Percentiles rank a stretch among this genome's conserved stretches.
phyloP scores from a whole-genome alignment of 2,113 vertebrate species.

The Plotosus lineatus region DNA sequence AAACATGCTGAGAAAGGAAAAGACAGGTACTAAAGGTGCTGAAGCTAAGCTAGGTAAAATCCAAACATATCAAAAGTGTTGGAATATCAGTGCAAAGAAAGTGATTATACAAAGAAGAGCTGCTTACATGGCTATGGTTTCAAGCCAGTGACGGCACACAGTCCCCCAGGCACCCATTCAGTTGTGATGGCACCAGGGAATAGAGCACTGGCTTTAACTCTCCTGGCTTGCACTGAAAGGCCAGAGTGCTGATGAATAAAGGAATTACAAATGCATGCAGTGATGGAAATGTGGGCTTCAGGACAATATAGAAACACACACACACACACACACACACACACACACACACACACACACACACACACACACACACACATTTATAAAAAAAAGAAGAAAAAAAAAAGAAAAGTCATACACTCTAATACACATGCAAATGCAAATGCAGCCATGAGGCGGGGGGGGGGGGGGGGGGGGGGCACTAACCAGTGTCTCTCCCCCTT shows the following conservation, averaged over 20 bases:
- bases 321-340: no score
- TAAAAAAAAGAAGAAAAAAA: no score
- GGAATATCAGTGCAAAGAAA: not conserved
- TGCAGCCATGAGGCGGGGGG: no score
- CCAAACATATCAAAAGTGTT: not conserved
- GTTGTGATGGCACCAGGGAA: slow-evolving; percentile 20
- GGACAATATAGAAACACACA: not conserved
- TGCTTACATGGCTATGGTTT: not conserved
- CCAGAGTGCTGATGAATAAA: slow-evolving; percentile 26
- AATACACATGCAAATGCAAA: no score
- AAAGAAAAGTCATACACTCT: no score
- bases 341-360: no score
- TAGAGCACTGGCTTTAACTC: slow-evolving; percentile 30
- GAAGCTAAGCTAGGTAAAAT: slow-evolving; percentile 22
- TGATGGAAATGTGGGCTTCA: slow-evolving; percentile 46
- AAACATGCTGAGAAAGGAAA: slow-evolving; percentile 29
- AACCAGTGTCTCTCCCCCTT: no score
- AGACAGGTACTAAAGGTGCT: not conserved
- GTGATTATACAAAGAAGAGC: not conserved
- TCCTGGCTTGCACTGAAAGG: not conserved
- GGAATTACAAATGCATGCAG: slow-evolving; percentile 46
- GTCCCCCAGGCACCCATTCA: slow-evolving; percentile 11
- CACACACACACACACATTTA: no score
- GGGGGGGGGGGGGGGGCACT: no score
- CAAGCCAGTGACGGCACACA: not conserved